These are phyloP conservation scores for Neotoxoptera formosana DNA, from an alignment of 1,140 invertebrate genomes.

Conservation along the genomic window DNA sequence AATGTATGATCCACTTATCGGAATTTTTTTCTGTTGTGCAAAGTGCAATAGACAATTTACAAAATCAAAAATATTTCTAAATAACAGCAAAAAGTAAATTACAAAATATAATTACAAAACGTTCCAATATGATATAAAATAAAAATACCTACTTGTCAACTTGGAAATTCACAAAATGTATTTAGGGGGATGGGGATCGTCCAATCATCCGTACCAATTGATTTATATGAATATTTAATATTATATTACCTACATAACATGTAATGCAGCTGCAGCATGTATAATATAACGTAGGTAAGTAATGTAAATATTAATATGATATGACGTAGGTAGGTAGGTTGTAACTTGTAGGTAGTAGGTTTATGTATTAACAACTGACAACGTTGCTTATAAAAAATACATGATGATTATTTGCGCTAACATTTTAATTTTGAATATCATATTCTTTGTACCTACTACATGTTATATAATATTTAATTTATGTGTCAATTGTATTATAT, in stretches of 20 bases:
- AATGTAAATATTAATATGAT: background rate
- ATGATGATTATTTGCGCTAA: background rate
- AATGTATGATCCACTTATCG: background rate
- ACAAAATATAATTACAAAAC: no score
- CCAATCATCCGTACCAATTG: no score
- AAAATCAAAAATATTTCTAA: no score
- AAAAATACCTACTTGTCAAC: no score
- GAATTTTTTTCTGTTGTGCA: no score
- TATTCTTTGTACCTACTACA: no score
- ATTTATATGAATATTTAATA: no score
- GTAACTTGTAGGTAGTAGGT: background rate
- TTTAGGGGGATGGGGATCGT: background rate
- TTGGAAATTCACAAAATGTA: background rate
- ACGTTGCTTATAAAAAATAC: background rate
- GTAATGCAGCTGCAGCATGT: background rate
- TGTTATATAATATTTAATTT: no score
- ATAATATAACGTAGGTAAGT: background rate
- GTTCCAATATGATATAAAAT: no score
- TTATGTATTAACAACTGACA: background rate
- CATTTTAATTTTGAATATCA: no score
- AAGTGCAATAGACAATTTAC: no score
- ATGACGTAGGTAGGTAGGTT: background rate
- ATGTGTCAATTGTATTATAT: background rate
- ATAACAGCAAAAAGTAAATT: no score
- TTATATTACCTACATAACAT: background rate